A percentile compares a stretch with the other conserved stretches of the same genome.
Evolutionary conservation across 2,888 invertebrate genomes (phyloP).

Genomic region (Acheta domesticus): DNA sequence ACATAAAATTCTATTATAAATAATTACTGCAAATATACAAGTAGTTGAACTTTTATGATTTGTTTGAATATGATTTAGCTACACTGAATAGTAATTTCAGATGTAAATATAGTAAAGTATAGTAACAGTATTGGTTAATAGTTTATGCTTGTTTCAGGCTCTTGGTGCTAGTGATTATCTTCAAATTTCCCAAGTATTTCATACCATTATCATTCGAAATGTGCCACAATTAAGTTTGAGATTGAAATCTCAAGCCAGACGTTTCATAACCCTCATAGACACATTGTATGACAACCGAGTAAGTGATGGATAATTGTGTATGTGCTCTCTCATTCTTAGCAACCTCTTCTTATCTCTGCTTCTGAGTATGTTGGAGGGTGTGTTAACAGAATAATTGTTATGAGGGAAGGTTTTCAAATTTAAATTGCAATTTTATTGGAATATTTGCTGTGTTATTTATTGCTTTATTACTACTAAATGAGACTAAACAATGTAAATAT

Average conservation of each 20-base stretch:
- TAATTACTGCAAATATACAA: not conserved
- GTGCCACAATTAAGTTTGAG: slow-evolving; percentile 78
- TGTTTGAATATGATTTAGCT: no score
- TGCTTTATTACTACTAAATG: no score
- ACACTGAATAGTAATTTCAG: no score
- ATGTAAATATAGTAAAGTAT: not conserved
- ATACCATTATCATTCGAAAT: slow-evolving; percentile 88
- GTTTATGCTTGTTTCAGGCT: slow-evolving; percentile 57
- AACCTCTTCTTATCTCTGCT: no score
- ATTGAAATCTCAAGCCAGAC: slow-evolving; percentile 79
- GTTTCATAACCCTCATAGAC: slow-evolving; percentile 96
- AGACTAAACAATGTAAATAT: no score
- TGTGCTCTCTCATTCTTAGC: no score
- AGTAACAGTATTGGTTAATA: slow-evolving; percentile 19
- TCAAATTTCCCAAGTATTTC: slow-evolving; percentile 87
- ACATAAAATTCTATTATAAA: slow-evolving; percentile 19
- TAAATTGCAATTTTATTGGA: no score
- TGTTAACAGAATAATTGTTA: no score
- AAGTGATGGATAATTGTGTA: slow-evolving; percentile 43
- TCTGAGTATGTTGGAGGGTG: no score
- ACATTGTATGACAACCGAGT: slow-evolving; percentile 93
- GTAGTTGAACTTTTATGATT: no score
- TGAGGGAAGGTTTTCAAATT: no score
- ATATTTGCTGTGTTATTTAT: no score
- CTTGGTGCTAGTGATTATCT: slow-evolving; percentile 94